Evolutionary conservation across 2,113 vertebrate genomes (phyloP).

Genomic region (Aldabrachelys gigantea): DNA sequence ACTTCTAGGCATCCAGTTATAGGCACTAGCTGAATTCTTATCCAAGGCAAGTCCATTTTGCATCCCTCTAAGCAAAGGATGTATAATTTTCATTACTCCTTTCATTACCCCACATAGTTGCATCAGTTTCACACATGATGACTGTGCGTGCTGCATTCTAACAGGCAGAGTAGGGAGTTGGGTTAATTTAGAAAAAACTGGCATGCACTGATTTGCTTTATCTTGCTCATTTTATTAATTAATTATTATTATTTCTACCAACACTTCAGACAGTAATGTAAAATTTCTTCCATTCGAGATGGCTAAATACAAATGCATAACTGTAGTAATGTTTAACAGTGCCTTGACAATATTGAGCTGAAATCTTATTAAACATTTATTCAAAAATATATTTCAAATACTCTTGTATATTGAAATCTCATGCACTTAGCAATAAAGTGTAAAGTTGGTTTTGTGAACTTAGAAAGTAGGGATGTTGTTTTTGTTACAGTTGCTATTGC

Average conservation of each 20-base stretch:
- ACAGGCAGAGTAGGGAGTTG: fast-evolving
- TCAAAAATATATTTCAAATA: neutral
- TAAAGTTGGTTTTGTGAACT: slow-evolving; percentile 37
- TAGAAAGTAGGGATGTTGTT: neutral
- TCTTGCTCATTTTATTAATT: neutral
- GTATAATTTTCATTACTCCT: neutral
- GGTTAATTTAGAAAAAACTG: neutral
- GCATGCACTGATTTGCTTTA: neutral
- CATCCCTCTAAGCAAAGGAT: too few relatives aligned
- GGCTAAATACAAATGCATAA: neutral
- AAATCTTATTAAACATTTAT: neutral
- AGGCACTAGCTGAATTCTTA: neutral
- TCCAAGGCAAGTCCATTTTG: neutral
- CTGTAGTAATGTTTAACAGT: neutral
- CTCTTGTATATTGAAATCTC: neutral
- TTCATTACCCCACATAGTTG: fast-evolving
- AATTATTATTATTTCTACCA: neutral
- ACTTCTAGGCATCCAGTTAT: neutral
- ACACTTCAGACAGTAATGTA: neutral
- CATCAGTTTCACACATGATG: neutral
- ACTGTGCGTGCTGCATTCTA: neutral
- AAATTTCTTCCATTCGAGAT: neutral
- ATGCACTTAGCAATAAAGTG: slow-evolving; percentile 40
- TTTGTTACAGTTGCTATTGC: neutral
- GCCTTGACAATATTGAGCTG: neutral